These are phyloP conservation scores for Bembecia ichneumoniformis DNA, from an alignment of 2,888 invertebrate species.

Conservation along the genomic window DNA sequence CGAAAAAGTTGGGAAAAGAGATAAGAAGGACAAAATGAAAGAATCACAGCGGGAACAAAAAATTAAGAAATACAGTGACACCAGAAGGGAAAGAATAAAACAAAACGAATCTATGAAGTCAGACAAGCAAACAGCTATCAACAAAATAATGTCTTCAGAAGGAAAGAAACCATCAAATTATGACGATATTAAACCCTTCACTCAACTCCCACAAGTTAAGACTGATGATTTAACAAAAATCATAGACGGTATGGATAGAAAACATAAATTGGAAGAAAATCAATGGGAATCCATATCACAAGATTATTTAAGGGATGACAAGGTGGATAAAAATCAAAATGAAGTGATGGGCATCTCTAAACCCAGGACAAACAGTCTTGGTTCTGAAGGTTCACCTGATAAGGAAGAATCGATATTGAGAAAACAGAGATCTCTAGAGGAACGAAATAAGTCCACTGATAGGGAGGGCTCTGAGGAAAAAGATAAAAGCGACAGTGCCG, in stretches of 20 bases:
- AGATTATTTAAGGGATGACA: constrained; percentile 45
- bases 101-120: constrained; percentile 40
- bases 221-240: constrained; percentile 61
- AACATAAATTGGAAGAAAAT: constrained; percentile 43
- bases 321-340: constrained; percentile 17
- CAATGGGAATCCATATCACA: constrained; percentile 23
- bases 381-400: constrained; percentile 37
- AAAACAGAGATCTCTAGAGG: constrained; percentile 72
- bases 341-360: constrained; percentile 21
- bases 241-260: constrained; percentile 59
- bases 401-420: constrained; percentile 51
- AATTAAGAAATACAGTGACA: constrained; percentile 65
- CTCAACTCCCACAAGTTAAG: constrained; percentile 64
- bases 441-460: constrained; percentile 67
- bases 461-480: constrained; percentile 69
- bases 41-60: constrained; percentile 60
- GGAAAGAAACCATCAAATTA: constrained; percentile 50
- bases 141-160: constrained; percentile 48
- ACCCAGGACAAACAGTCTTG: constrained; percentile 51
- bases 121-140: constrained; percentile 52
- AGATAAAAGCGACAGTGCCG: constrained; percentile 61
- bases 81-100: constrained; percentile 58
- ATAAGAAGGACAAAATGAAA: constrained; percentile 53
- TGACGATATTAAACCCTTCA: constrained; percentile 66
- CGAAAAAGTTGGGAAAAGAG: constrained; percentile 45